Evolutionary conservation across 2,113 vertebrate genomes (phyloP), one percentile per base, ranked within the genome.

Genomic region (Oxyruncus cristatus): DNA sequence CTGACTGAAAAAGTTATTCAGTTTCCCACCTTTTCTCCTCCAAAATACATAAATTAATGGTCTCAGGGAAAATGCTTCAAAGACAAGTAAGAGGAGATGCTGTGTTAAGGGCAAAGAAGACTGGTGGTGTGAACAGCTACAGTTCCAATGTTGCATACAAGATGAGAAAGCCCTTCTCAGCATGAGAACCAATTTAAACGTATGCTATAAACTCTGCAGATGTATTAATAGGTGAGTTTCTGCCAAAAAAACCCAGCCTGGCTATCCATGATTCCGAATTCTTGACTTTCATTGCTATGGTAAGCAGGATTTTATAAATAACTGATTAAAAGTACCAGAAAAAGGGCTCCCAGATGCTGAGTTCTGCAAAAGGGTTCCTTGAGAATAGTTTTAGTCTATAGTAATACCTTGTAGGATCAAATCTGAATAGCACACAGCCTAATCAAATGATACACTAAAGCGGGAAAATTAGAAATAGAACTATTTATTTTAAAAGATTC

Each of bases 261-360:
- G 42, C 28, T 86, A 58, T 35, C 65, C 70, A 42, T 61, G 63
- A 68, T 50, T 41, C 70, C 65, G n/a, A 93, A 77, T 58, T 90
- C 52, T 68, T 68, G 13, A 62, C 24, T 91, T 95, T 72, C 83
- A 82, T 41, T 86, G 52, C 50, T 39, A 59, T 24, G 80, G 30
- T 63, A 86, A 92, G 61, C 20, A 96, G 10, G 11, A 73, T 56
- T 93, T 92, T 73, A 91, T 63, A 71, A 96, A 84, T 74, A 63
- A 68, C 22, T 71, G n/a, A 75, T 33, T 63, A 52, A 24, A 88
- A 73, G 33, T 33, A 75, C 8, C 27, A 89, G 49, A 70, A 96
- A 63, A 37, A 8, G 18, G 23, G 18, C 14, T 84, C 61, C 72
- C 37, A 68, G 19, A 6, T 33, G 27, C 18, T 5, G 9, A 65